Evolutionary conservation across 37 sponge, comb jelly and placozoan species (phyloP).

Genomic region (Hexactinellida sp.): DNA sequence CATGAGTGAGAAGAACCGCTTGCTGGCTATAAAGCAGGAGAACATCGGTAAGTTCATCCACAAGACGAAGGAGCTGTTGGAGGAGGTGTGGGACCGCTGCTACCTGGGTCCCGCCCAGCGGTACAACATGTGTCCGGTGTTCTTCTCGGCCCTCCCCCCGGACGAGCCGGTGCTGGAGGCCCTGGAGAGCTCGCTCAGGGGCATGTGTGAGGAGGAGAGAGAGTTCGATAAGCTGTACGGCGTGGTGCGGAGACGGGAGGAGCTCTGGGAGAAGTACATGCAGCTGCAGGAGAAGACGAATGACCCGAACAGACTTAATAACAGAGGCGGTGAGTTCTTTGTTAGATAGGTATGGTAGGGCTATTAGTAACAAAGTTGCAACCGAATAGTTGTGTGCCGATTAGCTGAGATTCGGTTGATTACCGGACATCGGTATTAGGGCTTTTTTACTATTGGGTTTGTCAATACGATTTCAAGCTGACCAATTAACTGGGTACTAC

Average conservation of each 20-base stretch:
- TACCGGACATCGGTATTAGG: too few relatives aligned
- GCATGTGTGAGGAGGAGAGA: not conserved
- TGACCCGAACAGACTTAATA: slow-evolving; percentile 12
- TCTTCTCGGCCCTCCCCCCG: not conserved
- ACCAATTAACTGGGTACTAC: too few relatives aligned
- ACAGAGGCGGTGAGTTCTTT: not conserved
- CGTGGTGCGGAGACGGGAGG: not conserved
- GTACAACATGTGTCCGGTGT: slow-evolving; percentile 9
- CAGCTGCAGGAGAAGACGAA: not conserved
- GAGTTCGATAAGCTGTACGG: not conserved
- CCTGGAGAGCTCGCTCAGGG: not conserved
- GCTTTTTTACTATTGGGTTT: too few relatives aligned
- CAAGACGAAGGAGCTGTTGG: not conserved
- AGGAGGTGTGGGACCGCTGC: not conserved
- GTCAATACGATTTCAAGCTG: too few relatives aligned
- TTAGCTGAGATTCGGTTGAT: too few relatives aligned
- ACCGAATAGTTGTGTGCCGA: too few relatives aligned
- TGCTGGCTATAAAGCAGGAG: not conserved
- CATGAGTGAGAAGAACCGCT: slow-evolving; percentile 12
- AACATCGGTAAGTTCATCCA: not conserved
- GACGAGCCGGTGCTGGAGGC: not conserved
- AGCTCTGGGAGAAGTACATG: not conserved
- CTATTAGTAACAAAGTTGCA: too few relatives aligned
- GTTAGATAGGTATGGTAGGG: not conserved
- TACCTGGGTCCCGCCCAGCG: slow-evolving; percentile 5